Evolutionary conservation across 2,113 vertebrate species (phyloP).

Genomic region (Gymnarchus niloticus): DNA sequence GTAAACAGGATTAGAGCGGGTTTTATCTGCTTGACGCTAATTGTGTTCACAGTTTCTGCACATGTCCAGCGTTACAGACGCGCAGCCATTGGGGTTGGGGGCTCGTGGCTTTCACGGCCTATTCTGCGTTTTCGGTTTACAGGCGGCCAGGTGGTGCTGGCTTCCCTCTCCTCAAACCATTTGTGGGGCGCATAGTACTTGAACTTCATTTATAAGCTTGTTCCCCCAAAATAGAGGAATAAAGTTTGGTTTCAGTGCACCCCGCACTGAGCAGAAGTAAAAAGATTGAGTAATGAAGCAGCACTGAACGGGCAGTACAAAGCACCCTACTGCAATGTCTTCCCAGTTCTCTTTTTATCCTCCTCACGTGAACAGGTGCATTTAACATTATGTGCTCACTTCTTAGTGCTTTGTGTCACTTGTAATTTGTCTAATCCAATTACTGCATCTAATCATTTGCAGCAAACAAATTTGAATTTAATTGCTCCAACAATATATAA

Average conservation of each 20-base stretch:
- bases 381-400: neutral
- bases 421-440: slow-evolving; percentile 6
- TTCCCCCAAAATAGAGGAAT: slow-evolving; percentile 55
- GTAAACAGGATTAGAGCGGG: slow-evolving; percentile 87
- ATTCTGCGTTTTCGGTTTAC: neutral
- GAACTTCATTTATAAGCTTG: slow-evolving; percentile 49
- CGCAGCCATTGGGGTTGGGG: slow-evolving; percentile 21
- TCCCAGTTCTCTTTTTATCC: neutral
- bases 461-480: neutral
- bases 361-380: neutral
- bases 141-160: neutral
- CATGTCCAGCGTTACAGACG: slow-evolving; percentile 68
- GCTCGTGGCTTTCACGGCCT: slow-evolving; percentile 3
- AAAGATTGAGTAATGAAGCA: slow-evolving; percentile 23
- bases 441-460: neutral
- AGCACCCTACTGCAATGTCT: neutral
- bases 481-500: neutral
- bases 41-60: slow-evolving; percentile 80
- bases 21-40: slow-evolving; percentile 87
- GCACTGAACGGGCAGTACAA: neutral
- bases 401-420: neutral
- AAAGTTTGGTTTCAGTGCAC: slow-evolving; percentile 57
- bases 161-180: slow-evolving; percentile 5
- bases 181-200: slow-evolving; percentile 48
- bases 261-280: slow-evolving; percentile 52